A percentile compares a stretch with the other conserved stretches of the same genome.
phyloP scores from a whole-genome alignment of 64 coral and sea anemone genomes.

The Montipora sp. region DNA sequence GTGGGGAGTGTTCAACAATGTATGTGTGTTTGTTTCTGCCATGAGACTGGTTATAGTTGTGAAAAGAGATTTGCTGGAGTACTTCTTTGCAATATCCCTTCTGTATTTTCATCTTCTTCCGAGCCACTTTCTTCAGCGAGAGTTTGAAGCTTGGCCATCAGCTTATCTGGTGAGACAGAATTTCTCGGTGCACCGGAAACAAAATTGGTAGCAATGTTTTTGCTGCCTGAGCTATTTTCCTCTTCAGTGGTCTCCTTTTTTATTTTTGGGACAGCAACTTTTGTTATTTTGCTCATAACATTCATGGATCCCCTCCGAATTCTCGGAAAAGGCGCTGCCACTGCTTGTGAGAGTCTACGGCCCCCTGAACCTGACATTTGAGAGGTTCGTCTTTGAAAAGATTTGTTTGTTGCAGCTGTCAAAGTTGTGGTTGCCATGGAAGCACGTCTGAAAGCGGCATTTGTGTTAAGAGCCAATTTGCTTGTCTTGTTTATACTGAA shows the following conservation, averaged over 20 bases:
- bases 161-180: constrained; percentile 9
- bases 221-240: not conserved
- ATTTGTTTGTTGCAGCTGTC: not conserved
- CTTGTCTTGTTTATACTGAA: constrained; percentile 65
- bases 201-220: not conserved
- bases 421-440: constrained; percentile 60
- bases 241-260: constrained; percentile 29
- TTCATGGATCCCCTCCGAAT: constrained; percentile 72
- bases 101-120: constrained; percentile 12
- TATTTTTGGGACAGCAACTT: constrained; percentile 23
- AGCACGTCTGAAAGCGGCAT: constrained; percentile 45
- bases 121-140: constrained; percentile 59
- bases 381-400: constrained; percentile 32
- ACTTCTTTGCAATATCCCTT: not conserved
- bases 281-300: constrained; percentile 50
- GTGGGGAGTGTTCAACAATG: too few species aligned
- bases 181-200: not conserved
- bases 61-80: constrained; percentile 46
- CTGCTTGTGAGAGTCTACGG: constrained; percentile 25
- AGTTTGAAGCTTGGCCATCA: constrained; percentile 66
- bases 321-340: constrained; percentile 24
- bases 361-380: not conserved
- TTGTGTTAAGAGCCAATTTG: constrained; percentile 31
- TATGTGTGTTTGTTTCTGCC: too few species aligned
- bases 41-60: constrained; percentile 4